Base-by-base conservation (phyloP, 2,888 invertebrate genomes). In the Dorcus parallelipipedus region DNA sequence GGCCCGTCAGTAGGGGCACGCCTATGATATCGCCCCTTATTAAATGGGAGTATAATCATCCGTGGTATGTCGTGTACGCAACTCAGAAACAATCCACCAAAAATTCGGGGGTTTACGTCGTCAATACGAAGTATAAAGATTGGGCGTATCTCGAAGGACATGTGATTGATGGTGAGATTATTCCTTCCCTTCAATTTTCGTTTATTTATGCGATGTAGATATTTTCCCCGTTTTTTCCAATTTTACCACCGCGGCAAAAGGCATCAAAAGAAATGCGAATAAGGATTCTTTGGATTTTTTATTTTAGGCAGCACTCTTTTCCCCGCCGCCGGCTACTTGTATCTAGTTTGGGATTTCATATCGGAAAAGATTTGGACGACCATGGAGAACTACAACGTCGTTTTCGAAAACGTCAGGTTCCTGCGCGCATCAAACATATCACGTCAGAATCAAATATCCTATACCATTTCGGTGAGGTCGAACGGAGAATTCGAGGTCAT, bases 1-100 rank as follows among this genome's bases (percentile, higher is more conserved):
- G 86, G 76, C 96, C 96, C 0, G 96, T 97, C 1, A 89, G 93
- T 0, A 83, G 88, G n/a, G 87, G 89, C 0, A 95, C 95, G 0
- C 90, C 93, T 0, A 91, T 91, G 87, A 80, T 95, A 39, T 84
- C 92, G 0, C 89, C 93, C 3, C 79, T 90, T 1, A 84, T 96
- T 10, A 85, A 85, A 63, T 97, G 96, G 95, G 91, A 96, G 66
- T 95, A 97, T 70, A 83, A 84, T 17, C 86, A 87, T 61, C 86
- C 88, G 60, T 91, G 90, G 89, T 82, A 85, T 66, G 87, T 90
- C 1, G 86, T 88, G 0, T 83, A 85, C 51, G 45, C 9, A 1
- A 6, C 26, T 6, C 1, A 1, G 26, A 6, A 33, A 33, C 0
- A 33, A 33, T 10, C n/a, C 8, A 14, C 8, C 9, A 50, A 20